Percentiles rank a stretch among this genome's conserved stretches.
phyloP scores from a whole-genome alignment of 2,113 vertebrate genomes.

The Chionis minor region DNA sequence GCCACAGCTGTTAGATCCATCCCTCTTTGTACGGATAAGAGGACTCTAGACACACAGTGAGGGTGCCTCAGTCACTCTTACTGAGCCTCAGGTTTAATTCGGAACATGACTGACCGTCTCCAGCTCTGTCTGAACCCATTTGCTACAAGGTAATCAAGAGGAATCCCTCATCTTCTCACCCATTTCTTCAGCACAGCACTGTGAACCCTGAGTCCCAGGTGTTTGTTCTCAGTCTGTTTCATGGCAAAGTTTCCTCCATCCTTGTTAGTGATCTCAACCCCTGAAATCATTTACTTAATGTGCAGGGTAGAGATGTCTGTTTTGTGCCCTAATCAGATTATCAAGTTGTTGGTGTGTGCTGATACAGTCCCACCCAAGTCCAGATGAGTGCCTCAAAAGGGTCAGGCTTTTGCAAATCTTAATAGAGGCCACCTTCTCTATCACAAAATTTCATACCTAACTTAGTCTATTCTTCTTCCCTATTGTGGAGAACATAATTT shows the following conservation, averaged over 20 bases:
- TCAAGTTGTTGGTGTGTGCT: not conserved
- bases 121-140: not conserved
- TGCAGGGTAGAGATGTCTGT: not conserved
- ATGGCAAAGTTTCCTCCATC: not conserved
- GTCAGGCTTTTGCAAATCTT: not conserved
- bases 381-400: not conserved
- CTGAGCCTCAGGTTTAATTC: not conserved
- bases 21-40: not conserved
- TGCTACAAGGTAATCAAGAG: not conserved
- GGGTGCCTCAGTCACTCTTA: not conserved
- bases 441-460: not conserved
- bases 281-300: rapidly evolving
- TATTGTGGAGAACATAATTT: not conserved
- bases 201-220: not conserved
- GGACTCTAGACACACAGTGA: not conserved
- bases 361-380: not conserved
- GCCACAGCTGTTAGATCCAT: not conserved
- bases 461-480: not conserved
- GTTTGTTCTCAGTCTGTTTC: not conserved
- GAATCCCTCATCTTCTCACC: not conserved
- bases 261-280: not conserved
- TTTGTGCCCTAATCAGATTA: not conserved
- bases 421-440: not conserved
- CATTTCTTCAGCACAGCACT: rapidly evolving
- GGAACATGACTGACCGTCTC: not conserved